Evolutionary conservation across 2,888 invertebrate genomes (phyloP).

Genomic region (Allolobophora icterica): DNA sequence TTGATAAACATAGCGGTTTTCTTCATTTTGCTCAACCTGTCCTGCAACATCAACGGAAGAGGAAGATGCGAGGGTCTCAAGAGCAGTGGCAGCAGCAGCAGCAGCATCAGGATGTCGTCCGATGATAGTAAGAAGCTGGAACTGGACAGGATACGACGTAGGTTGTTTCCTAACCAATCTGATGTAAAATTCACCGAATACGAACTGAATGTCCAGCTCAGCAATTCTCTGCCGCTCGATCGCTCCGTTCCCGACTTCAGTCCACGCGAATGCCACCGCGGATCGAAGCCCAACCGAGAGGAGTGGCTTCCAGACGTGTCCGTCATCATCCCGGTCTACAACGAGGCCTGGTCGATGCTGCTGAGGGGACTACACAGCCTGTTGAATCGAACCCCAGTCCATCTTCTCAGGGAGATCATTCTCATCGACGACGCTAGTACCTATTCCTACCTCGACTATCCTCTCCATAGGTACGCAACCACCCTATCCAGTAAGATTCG

Average conservation of each 20-base stretch:
- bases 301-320: constrained; percentile 39
- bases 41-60: not conserved
- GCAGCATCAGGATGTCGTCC: not conserved
- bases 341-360: constrained; percentile 49
- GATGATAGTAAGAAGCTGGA: not conserved
- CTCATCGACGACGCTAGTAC: constrained; percentile 46
- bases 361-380: constrained; percentile 45
- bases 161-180: constrained; percentile 23
- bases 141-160: constrained; percentile 14
- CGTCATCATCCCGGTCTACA: constrained; percentile 48
- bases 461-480: constrained; percentile 39
- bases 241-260: constrained; percentile 42
- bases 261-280: constrained; percentile 33
- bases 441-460: constrained; percentile 37
- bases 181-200: constrained; percentile 36
- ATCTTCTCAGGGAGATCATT: constrained; percentile 43
- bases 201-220: constrained; percentile 42
- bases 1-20: not conserved
- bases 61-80: not conserved
- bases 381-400: constrained; percentile 38
- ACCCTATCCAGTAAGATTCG: constrained; percentile 33
- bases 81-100: not conserved
- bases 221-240: constrained; percentile 39
- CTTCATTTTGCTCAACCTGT: not conserved
- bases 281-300: not conserved